phyloP scores from a whole-genome alignment of 2,797 vertebrate species.

The Paguma larvata region DNA sequence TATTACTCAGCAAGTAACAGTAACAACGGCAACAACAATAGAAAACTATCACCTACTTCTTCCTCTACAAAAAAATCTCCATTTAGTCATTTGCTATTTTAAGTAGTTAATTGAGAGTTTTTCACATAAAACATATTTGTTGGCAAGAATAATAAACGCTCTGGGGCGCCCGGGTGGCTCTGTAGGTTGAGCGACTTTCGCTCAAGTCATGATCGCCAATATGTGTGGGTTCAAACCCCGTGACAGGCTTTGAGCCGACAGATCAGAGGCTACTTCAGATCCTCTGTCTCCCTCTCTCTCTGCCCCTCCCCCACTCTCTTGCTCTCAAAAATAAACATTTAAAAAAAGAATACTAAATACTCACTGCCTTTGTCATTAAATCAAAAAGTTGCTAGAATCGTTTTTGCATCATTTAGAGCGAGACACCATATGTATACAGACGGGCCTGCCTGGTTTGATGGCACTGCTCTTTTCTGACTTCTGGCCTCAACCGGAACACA shows the following conservation, averaged over 20 bases:
- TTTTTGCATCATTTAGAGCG: neutral
- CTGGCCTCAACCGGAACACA: neutral
- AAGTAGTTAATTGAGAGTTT: neutral
- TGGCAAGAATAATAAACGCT: no score
- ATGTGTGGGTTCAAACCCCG: neutral
- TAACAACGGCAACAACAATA: neutral
- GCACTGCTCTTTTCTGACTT: neutral
- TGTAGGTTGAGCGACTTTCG: neutral
- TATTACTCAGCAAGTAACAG: neutral
- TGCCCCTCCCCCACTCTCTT: no score
- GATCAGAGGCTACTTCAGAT: neutral
- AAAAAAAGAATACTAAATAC: neutral
- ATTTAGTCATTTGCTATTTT: neutral
- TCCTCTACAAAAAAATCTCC: neutral
- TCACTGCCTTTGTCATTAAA: neutral
- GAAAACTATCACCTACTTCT: neutral
- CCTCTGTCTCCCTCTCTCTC: no score
- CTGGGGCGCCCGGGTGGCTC: neutral
- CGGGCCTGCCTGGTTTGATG: neutral
- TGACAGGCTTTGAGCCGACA: neutral
- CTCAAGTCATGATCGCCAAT: neutral
- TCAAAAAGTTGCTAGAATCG: neutral
- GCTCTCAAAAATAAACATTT: no score
- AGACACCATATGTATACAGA: neutral
- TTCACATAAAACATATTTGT: neutral